Percentiles rank a stretch among this genome's conserved stretches.
phyloP scores from a whole-genome alignment of 1,140 invertebrate species.

The Eriocheir sinensis region DNA sequence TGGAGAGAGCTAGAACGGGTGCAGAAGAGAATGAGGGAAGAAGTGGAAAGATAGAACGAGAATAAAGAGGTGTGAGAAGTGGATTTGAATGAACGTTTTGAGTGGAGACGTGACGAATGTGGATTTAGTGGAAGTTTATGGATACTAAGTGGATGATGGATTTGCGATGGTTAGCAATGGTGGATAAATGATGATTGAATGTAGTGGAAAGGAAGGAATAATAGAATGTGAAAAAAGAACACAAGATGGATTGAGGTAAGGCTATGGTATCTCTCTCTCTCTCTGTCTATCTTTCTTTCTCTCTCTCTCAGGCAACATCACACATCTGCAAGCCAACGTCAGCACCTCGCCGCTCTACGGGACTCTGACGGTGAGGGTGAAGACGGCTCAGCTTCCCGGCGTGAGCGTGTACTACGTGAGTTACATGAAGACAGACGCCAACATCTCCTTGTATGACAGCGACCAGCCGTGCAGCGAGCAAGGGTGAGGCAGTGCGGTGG shows the following conservation, averaged over 20 bases:
- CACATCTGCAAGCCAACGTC: conserved; percentile 41
- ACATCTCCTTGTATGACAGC: conserved; percentile 71
- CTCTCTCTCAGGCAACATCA: conserved; percentile 57
- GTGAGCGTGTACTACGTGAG: conserved; percentile 68
- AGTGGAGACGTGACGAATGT: too few species aligned
- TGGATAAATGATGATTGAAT: too few species aligned
- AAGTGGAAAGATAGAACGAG: too few species aligned
- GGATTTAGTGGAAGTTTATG: too few species aligned
- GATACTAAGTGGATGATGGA: too few species aligned
- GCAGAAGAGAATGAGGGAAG: too few species aligned
- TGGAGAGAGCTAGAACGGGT: too few species aligned
- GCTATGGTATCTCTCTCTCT: background rate
- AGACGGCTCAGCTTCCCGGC: background rate
- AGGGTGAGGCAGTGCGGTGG: conserved; percentile 25
- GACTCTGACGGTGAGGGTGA: conserved; percentile 38
- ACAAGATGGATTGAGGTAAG: background rate
- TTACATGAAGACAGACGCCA: conserved; percentile 70
- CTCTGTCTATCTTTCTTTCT: background rate
- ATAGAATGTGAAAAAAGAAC: too few species aligned
- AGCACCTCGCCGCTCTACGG: conserved; percentile 46
- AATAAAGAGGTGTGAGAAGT: too few species aligned
- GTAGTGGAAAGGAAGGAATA: too few species aligned
- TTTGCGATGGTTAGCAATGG: too few species aligned
- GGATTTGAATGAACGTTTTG: too few species aligned
- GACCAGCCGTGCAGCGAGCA: conserved; percentile 71